Conservation (phyloP, 2,113 vertebrate species). For the Myodes glareolus region DNA sequence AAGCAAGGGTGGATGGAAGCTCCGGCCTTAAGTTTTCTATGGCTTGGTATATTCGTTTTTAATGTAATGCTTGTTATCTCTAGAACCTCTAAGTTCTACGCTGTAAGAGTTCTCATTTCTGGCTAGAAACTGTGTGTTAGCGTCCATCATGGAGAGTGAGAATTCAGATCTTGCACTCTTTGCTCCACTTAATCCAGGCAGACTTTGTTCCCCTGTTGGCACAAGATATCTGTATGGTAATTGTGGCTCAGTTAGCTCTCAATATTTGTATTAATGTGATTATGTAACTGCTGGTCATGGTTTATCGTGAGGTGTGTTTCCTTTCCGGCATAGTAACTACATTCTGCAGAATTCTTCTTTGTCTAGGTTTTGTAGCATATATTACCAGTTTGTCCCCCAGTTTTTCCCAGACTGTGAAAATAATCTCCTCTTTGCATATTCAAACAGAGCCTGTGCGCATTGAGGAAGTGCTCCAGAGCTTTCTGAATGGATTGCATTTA, state of each 20-base stretch:
- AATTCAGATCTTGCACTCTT: conserved; percentile 1
- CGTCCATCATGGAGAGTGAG: background rate
- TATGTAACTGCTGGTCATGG: background rate
- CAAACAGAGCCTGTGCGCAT: background rate
- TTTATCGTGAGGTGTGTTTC: background rate
- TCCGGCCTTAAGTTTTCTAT: background rate
- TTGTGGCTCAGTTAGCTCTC: conserved; percentile 29
- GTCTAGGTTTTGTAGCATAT: background rate
- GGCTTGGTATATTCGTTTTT: background rate
- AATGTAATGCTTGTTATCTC: background rate
- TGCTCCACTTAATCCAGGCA: conserved; percentile 3
- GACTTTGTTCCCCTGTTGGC: background rate
- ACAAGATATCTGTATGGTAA: background rate
- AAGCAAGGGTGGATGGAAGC: background rate
- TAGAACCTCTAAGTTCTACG: background rate
- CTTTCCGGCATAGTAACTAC: background rate
- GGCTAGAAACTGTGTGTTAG: background rate
- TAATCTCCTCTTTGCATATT: background rate
- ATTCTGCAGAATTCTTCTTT: conserved; percentile 20
- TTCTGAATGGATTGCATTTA: background rate
- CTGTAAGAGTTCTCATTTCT: background rate
- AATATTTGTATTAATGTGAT: conserved; percentile 35
- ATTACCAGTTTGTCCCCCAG: background rate
- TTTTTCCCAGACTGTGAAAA: background rate
- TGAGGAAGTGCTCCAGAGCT: background rate